A percentile compares a stretch with the other conserved stretches of the same genome.
phyloP scores from a whole-genome alignment of 2,113 vertebrate species.

The Stigmatopora nigra region DNA sequence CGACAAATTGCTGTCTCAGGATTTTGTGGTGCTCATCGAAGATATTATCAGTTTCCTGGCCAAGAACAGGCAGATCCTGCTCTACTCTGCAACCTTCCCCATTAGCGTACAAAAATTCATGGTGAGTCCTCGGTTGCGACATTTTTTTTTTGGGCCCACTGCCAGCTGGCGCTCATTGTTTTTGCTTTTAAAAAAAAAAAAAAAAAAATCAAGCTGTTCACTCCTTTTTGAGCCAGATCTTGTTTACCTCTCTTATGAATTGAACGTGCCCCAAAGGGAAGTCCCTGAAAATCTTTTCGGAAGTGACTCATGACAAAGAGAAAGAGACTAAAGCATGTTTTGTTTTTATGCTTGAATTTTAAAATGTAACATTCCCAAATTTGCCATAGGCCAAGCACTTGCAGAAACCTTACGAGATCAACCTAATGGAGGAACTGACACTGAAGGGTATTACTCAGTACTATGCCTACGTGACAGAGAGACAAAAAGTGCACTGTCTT shows the following conservation, averaged over 20 bases:
- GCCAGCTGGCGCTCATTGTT: slow-evolving; percentile 26
- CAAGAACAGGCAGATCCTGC: slow-evolving; percentile 73
- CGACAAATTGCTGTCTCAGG: slow-evolving; percentile 78
- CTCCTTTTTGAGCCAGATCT: neutral
- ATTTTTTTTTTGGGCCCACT: slow-evolving; percentile 8
- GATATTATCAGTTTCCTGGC: slow-evolving; percentile 75
- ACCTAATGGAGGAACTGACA: slow-evolving; percentile 79
- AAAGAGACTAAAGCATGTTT: too few species aligned
- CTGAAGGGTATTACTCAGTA: slow-evolving; percentile 76
- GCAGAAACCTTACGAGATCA: slow-evolving; percentile 76
- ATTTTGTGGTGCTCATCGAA: slow-evolving; percentile 74
- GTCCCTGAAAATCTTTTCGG: too few species aligned
- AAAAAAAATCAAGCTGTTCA: slow-evolving; percentile 35
- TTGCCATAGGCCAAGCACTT: slow-evolving; percentile 65
- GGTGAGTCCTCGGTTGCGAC: slow-evolving; percentile 54
- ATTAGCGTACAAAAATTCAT: slow-evolving; percentile 77
- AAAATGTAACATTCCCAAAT: neutral
- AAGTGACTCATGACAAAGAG: too few species aligned
- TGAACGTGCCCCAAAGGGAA: too few species aligned
- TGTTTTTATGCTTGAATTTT: too few species aligned
- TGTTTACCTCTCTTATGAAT: neutral
- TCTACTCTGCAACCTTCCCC: slow-evolving; percentile 77
- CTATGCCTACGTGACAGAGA: slow-evolving; percentile 75
- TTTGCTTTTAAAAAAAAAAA: too few species aligned
- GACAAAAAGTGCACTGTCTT: slow-evolving; percentile 77